Conservation (phyloP, 2,113 vertebrate species). For the Gadus chalcogrammus region DNA sequence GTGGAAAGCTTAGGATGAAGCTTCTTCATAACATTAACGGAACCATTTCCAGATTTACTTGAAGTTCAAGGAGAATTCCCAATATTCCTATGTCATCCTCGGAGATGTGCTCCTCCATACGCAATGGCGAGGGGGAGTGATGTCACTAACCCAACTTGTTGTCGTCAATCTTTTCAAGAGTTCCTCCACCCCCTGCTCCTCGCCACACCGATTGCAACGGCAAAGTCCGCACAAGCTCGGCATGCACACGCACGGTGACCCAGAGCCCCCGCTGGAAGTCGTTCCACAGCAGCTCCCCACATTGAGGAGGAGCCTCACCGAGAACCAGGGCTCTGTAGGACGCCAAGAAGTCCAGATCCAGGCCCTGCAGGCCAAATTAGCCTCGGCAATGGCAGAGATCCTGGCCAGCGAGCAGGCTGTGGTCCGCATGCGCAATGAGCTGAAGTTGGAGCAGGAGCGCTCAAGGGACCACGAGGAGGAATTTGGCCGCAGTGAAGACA, state of each 20-base stretch:
- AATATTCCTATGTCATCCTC: constrained; percentile 48
- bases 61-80: constrained; percentile 18
- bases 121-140: constrained; percentile 63
- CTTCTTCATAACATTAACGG: not conserved
- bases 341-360: constrained; percentile 87
- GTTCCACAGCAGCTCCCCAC: constrained; percentile 86
- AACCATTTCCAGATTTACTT: not conserved
- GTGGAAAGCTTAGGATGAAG: constrained; percentile 58
- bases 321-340: constrained; percentile 85
- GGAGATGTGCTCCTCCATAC: constrained; percentile 92
- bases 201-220: constrained; percentile 80
- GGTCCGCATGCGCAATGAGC: constrained; percentile 84
- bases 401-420: constrained; percentile 85
- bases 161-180: constrained; percentile 96
- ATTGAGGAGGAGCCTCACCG: constrained; percentile 86
- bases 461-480: constrained; percentile 85
- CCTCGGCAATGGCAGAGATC: constrained; percentile 83
- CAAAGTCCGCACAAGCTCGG: constrained; percentile 90
- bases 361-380: constrained; percentile 83
- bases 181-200: constrained; percentile 70
- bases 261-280: constrained; percentile 88
- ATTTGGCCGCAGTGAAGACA: constrained; percentile 74
- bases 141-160: constrained; percentile 86
- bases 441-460: constrained; percentile 83
- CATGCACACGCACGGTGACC: constrained; percentile 86